A percentile compares a stretch with the other conserved stretches of the same genome.
phyloP scores from a whole-genome alignment of 2,888 invertebrate genomes.

The Scaptomyza cyrtandrae region DNA sequence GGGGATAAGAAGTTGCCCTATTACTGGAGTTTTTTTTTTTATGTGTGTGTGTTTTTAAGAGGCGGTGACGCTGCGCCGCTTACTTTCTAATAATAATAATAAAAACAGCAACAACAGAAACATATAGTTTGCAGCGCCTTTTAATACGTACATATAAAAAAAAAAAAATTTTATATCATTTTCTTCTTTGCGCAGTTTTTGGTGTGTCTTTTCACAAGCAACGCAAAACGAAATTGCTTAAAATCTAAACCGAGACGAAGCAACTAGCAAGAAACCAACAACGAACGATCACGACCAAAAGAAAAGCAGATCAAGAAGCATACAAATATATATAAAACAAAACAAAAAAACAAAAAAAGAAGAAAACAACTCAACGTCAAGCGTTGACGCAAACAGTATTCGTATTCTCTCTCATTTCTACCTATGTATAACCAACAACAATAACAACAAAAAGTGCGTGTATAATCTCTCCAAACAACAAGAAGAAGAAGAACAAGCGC shows the following conservation, averaged over 20 bases:
- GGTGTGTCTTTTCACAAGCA: constrained; percentile 48
- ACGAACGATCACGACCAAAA: constrained; percentile 37
- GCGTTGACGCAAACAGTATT: constrained; percentile 57
- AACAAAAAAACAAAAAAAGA: constrained; percentile 10
- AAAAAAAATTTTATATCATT: constrained; percentile 11
- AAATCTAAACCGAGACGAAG: constrained; percentile 36
- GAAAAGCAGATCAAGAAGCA: constrained; percentile 27
- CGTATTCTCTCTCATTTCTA: constrained; percentile 40
- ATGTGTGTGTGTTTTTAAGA: constrained; percentile 37
- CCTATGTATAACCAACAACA: constrained; percentile 25
- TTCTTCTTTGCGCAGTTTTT: constrained; percentile 46
- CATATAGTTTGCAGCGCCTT: constrained; percentile 26
- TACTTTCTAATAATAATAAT: constrained; percentile 29
- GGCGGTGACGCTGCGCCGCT: constrained; percentile 45
- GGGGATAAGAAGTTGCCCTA: constrained; percentile 21
- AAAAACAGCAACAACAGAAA: constrained; percentile 24
- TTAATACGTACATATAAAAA: constrained; percentile 1
- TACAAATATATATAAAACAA: too few species aligned
- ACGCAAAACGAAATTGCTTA: constrained; percentile 43
- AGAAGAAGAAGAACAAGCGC: constrained; percentile 7
- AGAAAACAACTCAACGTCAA: constrained; percentile 48
- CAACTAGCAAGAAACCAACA: constrained; percentile 36
- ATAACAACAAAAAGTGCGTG: constrained; percentile 54
- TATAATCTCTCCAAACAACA: constrained; percentile 31
- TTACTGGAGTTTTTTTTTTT: constrained; percentile 9